phyloP scores from a whole-genome alignment of 2,113 vertebrate species.

The Varanus komodoensis region DNA sequence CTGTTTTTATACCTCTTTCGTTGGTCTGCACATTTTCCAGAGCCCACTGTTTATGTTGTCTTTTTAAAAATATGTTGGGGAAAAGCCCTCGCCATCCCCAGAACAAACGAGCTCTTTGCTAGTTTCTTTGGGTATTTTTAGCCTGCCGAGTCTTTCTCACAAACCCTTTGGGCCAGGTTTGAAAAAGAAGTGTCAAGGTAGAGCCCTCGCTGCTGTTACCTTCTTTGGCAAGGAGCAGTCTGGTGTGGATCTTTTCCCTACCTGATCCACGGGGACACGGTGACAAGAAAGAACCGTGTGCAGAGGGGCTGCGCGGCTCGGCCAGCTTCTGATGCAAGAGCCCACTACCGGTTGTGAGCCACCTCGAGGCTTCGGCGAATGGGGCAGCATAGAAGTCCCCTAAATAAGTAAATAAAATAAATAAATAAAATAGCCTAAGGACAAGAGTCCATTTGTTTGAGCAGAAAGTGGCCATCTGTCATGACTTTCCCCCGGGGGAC shows the following conservation, averaged over 20 bases:
- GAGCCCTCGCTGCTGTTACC: slow-evolving; percentile 21
- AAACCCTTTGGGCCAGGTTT: slow-evolving; percentile 36
- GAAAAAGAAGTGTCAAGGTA: slow-evolving; percentile 1
- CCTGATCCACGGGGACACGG: neutral
- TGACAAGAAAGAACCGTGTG: neutral
- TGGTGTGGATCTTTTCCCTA: slow-evolving; percentile 20
- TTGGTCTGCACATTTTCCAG: slow-evolving; percentile 11
- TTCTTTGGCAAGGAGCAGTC: slow-evolving; percentile 40
- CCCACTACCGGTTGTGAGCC: no score
- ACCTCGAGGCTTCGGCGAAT: no score
- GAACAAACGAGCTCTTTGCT: slow-evolving; percentile 10
- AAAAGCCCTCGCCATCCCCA: neutral
- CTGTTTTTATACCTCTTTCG: slow-evolving; percentile 53
- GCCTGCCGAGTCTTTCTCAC: neutral
- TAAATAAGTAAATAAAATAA: no score
- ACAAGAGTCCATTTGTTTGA: neutral
- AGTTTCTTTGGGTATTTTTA: slow-evolving; percentile 42
- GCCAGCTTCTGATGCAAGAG: neutral
- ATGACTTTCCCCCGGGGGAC: neutral
- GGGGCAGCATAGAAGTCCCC: no score
- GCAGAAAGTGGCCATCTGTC: neutral
- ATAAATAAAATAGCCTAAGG: neutral
- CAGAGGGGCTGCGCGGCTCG: neutral
- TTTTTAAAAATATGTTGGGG: neutral
- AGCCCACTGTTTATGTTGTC: slow-evolving; percentile 15